Percentiles rank a stretch among this genome's conserved stretches.
These are phyloP conservation scores for Chloroceryle aenea DNA, from an alignment of 2,113 vertebrate species.

Conservation along the genomic window DNA sequence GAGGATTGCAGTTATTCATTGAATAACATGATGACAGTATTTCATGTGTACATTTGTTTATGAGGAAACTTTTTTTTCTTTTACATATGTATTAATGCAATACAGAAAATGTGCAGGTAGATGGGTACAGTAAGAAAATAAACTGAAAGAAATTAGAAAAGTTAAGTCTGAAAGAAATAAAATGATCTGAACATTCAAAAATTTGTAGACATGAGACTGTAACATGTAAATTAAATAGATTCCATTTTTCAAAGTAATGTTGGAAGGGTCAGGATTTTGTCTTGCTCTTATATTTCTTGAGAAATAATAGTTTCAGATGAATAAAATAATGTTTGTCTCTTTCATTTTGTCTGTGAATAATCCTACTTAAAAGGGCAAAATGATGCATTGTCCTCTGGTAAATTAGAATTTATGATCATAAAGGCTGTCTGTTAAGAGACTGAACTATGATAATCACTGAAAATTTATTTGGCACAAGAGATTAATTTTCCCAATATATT, in stretches of 20 bases:
- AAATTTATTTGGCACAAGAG: not conserved
- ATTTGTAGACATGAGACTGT: not conserved
- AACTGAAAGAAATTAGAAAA: not conserved
- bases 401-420: not conserved
- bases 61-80: not conserved
- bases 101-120: not conserved
- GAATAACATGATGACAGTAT: not conserved
- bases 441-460: not conserved
- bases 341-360: slow-evolving; percentile 12
- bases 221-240: not conserved
- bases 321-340: not conserved
- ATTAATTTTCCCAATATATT: not conserved
- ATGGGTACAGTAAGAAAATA: not conserved
- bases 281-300: not conserved
- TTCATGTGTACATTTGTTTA: not conserved
- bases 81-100: not conserved
- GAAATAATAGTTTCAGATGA: not conserved
- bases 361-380: not conserved
- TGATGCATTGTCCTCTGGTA: not conserved
- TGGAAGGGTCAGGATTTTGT: not conserved
- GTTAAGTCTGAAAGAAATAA: not conserved
- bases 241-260: not conserved
- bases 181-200: not conserved
- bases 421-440: not conserved
- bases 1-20: not conserved